Percentiles rank a stretch among this genome's conserved stretches.
Evolutionary conservation across 2,888 invertebrate genomes (phyloP).

Genomic region (Dastarcus helophoroides): DNA sequence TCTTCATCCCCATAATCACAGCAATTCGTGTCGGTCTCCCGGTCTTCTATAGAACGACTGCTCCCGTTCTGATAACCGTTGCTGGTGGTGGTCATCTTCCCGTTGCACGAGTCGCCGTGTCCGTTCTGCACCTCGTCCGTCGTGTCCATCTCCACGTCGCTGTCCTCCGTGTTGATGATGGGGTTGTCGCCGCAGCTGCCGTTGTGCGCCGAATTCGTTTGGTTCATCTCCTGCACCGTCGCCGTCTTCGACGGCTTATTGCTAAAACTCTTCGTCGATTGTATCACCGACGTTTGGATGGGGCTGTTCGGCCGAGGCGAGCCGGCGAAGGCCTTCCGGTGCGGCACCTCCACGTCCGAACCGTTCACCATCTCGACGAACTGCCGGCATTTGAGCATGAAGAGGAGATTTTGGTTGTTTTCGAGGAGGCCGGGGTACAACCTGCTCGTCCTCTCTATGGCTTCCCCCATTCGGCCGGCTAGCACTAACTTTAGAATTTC

Average conservation of each 20-base stretch:
- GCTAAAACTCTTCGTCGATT: conserved; percentile 54
- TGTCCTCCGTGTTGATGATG: conserved; percentile 35
- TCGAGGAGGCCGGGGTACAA: conserved; percentile 91
- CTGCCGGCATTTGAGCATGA: conserved; percentile 94
- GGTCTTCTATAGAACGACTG: conserved; percentile 29
- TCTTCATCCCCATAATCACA: conserved; percentile 60
- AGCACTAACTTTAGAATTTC: conserved; percentile 89
- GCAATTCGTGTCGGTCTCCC: conserved; percentile 33
- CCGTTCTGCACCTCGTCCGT: conserved; percentile 37
- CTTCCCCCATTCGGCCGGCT: conserved; percentile 89
- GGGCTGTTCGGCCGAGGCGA: conserved; percentile 40
- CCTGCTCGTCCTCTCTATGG: conserved; percentile 78
- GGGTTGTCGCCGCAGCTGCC: conserved; percentile 31
- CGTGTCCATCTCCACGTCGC: conserved; percentile 45
- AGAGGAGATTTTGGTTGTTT: conserved; percentile 79
- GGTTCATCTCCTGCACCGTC: conserved; percentile 42
- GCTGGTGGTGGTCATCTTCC: conserved; percentile 27
- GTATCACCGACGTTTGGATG: conserved; percentile 68
- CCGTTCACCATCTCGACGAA: conserved; percentile 98
- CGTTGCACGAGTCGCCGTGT: conserved; percentile 21
- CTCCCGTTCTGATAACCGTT: conserved; percentile 53
- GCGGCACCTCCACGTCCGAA: conserved; percentile 59
- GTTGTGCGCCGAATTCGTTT: conserved; percentile 39
- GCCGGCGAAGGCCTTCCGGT: conserved; percentile 27
- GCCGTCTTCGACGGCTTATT: conserved; percentile 18